Percentiles rank a stretch among this genome's conserved stretches.
Evolutionary conservation across 53 echinoderm and acorn worm genomes (phyloP).

Genomic region (Pentamera pediparva): DNA sequence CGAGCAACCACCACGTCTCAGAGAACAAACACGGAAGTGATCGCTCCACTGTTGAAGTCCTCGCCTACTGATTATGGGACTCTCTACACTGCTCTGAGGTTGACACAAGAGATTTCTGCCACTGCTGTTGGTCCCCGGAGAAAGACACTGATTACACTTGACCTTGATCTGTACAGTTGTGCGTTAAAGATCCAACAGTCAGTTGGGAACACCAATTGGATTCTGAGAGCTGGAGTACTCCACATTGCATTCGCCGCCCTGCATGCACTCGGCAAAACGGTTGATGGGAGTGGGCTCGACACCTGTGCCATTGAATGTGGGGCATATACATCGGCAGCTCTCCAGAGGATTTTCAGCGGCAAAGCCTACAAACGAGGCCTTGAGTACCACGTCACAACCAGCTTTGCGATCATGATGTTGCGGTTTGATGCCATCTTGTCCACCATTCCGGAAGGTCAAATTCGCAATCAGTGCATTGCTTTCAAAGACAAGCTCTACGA

Average conservation of each 20-base stretch:
- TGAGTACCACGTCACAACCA: slow-evolving; percentile 41
- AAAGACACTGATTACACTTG: slow-evolving; percentile 37
- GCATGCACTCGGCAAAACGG: slow-evolving; percentile 39
- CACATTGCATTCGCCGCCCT: slow-evolving; percentile 32
- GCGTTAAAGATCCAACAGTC: slow-evolving; percentile 42
- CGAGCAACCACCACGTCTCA: too few species aligned
- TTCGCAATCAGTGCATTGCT: slow-evolving; percentile 16
- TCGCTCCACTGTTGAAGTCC: too few species aligned
- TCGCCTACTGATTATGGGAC: slow-evolving; percentile 35
- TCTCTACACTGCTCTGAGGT: slow-evolving; percentile 40
- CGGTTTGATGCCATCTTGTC: slow-evolving; percentile 33
- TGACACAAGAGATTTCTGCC: slow-evolving; percentile 42
- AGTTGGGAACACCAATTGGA: slow-evolving; percentile 32
- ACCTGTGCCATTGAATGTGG: slow-evolving; percentile 31
- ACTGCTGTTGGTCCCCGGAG: slow-evolving; percentile 33
- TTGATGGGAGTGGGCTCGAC: slow-evolving; percentile 46
- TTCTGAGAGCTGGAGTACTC: slow-evolving; percentile 38
- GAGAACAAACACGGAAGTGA: too few species aligned
- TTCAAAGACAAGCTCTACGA: slow-evolving; percentile 16
- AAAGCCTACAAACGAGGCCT: slow-evolving; percentile 48
- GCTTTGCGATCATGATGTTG: slow-evolving; percentile 42
- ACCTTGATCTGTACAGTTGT: slow-evolving; percentile 44
- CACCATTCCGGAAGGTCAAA: slow-evolving; percentile 20
- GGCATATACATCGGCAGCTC: slow-evolving; percentile 32
- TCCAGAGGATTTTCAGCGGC: slow-evolving; percentile 37